A percentile compares a stretch with the other conserved stretches of the same genome.
Evolutionary conservation across 2,797 vertebrate species (phyloP).

Genomic region (Siniperca scherzeri): DNA sequence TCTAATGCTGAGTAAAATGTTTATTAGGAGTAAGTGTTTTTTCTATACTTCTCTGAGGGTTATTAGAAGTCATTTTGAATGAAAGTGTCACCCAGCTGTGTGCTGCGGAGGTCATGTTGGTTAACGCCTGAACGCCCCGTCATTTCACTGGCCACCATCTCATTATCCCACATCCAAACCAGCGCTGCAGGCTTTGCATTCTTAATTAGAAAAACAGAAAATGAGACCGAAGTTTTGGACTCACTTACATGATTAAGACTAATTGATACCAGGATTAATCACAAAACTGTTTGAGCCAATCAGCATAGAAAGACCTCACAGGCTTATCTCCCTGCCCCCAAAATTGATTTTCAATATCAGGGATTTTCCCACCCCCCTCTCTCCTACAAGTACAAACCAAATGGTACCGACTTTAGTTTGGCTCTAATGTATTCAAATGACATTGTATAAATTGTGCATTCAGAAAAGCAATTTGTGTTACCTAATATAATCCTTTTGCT

Average conservation of each 20-base stretch:
- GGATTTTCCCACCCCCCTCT: background rate
- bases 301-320: slow-evolving; percentile 15
- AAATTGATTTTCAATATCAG: slow-evolving; percentile 53
- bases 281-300: slow-evolving; percentile 25
- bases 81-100: background rate
- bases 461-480: slow-evolving; percentile 52
- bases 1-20: background rate
- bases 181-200: slow-evolving; percentile 3
- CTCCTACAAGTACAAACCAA: slow-evolving; percentile 14
- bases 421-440: slow-evolving; percentile 63
- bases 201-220: slow-evolving; percentile 43
- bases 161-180: slow-evolving; percentile 2
- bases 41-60: background rate
- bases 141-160: slow-evolving; percentile 3
- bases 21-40: background rate
- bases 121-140: background rate
- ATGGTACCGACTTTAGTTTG: slow-evolving; percentile 31
- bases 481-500: slow-evolving; percentile 32
- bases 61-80: background rate
- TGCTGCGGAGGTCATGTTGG: background rate
- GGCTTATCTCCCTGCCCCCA: slow-evolving; percentile 31
- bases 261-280: slow-evolving; percentile 62
- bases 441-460: slow-evolving; percentile 56
- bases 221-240: slow-evolving; percentile 33
- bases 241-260: slow-evolving; percentile 47